Base-by-base conservation (phyloP, 1,140 invertebrate genomes). In the Drosophila sturtevanti region DNA sequence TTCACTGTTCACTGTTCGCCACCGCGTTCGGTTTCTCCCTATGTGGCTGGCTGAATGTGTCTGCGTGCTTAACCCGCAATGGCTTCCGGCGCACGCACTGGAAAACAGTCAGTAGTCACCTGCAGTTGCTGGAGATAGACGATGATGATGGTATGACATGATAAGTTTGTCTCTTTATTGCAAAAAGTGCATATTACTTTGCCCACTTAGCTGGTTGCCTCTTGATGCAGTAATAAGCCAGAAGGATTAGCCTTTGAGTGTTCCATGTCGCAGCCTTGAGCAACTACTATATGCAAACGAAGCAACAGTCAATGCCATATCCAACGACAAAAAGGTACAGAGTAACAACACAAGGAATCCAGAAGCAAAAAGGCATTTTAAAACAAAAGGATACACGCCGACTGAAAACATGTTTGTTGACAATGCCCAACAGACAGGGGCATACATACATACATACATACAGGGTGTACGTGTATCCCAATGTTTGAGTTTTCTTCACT, bases 81-180 rank as follows among this genome's bases (percentile, higher is more conserved):
- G 82, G 82, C 82, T 86, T 86, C 79, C 82, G 82, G 75, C 68
- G 69, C 77, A 78, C 79, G 74, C 79, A 87, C 71, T 60, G 44
- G 7, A 31, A 24, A 31, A 44, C 41, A 44, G 18, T 9, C 41
- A 44, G 18, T 9, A 48, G 41, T 48, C 41, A 61, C 59, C 27
- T 37, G 34, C 10, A 31, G 22, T 44, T n/a, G n/a, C n/a, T 55
- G 41, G 24, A 11, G 18, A 18, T 14, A 34, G 14, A 24, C 1
- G 11, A 4, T 14, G 37, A 38, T 12, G 37, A 9, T 44, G 41
- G 22, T 22, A 58, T 27, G 71, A 63, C 51, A 58, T 60, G 79
- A 56, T 59, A 55, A 22, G 77, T 76, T 81, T 76, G 72, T 63
- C 68, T 63, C 68, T 76, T 55, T 58, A 65, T 31, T 58, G 56